phyloP scores from a whole-genome alignment of 2,888 invertebrate species.

The Aleiodes leptofemur region DNA sequence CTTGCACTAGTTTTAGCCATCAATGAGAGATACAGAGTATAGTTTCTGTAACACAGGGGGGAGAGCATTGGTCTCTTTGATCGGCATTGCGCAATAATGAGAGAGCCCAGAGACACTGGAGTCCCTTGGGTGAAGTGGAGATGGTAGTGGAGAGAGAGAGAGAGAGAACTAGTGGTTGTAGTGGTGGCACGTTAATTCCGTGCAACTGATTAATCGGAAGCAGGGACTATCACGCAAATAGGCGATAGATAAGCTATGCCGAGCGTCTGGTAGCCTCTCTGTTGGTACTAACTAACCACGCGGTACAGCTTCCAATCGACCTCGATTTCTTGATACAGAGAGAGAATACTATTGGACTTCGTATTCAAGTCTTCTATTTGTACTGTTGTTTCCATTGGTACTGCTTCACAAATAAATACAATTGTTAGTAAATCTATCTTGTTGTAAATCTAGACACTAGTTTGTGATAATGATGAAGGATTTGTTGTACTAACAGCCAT shows the following conservation, averaged over 20 bases:
- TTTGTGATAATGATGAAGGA: too few relatives aligned
- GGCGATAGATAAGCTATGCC: conserved; percentile 70
- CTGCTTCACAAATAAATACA: too few relatives aligned
- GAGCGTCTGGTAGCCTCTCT: conserved; percentile 53
- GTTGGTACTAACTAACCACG: conserved; percentile 51
- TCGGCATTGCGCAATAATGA: conserved; percentile 3
- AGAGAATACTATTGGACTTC: not conserved
- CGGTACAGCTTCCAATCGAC: conserved; percentile 65
- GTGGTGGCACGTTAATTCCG: conserved; percentile 70
- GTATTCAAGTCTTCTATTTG: too few relatives aligned
- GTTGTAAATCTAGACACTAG: too few relatives aligned
- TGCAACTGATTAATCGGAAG: conserved; percentile 74
- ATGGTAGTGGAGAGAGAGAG: conserved; percentile 54
- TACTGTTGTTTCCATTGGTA: too few relatives aligned
- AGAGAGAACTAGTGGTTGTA: conserved; percentile 50
- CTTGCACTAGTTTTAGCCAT: conserved; percentile 1
- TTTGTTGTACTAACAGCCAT: too few relatives aligned
- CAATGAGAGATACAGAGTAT: conserved; percentile 21
- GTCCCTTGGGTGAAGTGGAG: conserved; percentile 55
- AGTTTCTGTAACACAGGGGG: not conserved
- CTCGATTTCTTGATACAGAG: conserved; percentile 65
- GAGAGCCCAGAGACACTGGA: conserved; percentile 28
- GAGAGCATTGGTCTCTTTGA: conserved; percentile 17
- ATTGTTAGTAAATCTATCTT: too few relatives aligned
- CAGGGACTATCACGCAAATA: conserved; percentile 71